Base-by-base conservation (phyloP, 2,797 vertebrate species). In the Tamandua tetradactyla region DNA sequence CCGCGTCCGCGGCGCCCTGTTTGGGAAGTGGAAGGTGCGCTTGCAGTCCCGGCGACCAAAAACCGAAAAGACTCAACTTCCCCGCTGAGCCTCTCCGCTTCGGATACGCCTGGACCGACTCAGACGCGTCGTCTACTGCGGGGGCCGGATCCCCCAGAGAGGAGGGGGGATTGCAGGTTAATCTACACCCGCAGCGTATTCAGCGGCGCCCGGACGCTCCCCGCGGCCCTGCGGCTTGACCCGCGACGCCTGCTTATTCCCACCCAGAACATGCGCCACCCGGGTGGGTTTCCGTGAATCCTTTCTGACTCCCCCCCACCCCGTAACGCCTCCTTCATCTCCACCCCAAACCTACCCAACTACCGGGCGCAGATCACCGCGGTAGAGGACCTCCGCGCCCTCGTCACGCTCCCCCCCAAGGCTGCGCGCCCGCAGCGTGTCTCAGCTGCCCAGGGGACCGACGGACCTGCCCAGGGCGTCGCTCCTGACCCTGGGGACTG, bases 221-320 rank as follows among this genome's bases (percentile, higher is more conserved):
- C 9, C 30, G 13, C 17, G 2, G 1, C 7, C 10, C 11, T 32
- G 32, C 0, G 0, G 17, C 32, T 30, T 4, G 35, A 35, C 22
- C 4, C 13, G 20, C 10, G 10, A 52, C 0, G 0, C 42, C 25
- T 4, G 2, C 66, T 59, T 11, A 42, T 30, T 72, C 42, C 30
- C 1, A 17, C 37, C 69, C 10, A 42, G 44, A 75, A 55, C 23
- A 14, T 0, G 0, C 0, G 0, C 8, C 23, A 0, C 1, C 13
- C 0, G 0, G 23, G 22, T 12, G 0, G 2, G 35, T 3, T 18
- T 6, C 25, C 15, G 15, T 0, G 4, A 27, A 3, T 40, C 18
- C 32, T n/a, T 18, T 30, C 10, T 3, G 57, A 40, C 7, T 55
- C 13, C 25, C 20, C 15, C 20, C 25, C 20, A 27, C n/a, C n/a